Evolutionary conservation across 2,113 vertebrate genomes (phyloP), one percentile per base, ranked within the genome.

Genomic region (Rhombomys opimus): DNA sequence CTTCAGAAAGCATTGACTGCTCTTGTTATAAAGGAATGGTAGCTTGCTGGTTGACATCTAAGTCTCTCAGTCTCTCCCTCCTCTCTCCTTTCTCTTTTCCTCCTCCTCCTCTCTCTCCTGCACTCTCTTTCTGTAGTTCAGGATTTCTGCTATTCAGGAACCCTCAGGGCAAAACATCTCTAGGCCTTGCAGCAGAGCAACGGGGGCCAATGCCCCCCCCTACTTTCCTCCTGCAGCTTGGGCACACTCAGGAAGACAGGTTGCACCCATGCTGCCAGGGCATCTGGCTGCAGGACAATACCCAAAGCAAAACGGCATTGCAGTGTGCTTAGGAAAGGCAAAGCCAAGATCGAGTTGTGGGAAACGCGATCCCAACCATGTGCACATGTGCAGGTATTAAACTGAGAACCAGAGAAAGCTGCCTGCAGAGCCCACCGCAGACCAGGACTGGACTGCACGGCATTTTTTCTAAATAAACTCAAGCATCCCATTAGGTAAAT

Each of bases 391-490:
- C 84, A 96, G 95, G 95, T 95, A 95, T 90, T 85, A 27, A 46
- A 91, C 59, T 73, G 35, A 89, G 54, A 73, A n/a, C 88, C 88
- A 94, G n/a, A 81, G 65, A 52, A 92, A 95, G 85, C 78, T 63
- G 67, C 73, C 94, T 94, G 68, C 38, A 57, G 52, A 75, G 32
- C 23, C n/a, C 35, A 68, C 50, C 4, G 20, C 25, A 67, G 4
- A 73, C 61, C 80, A 89, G 84, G 18, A 59, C 67, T 67, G 81
- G 32, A 54, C 38, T 35, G 87, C 7, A 1, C 35, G 2, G 13
- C 91, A 92, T 76, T n/a, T 96, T 96, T 94, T 96, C 92, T 57
- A 92, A 92, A 94, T 91, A 93, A 95, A 95, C 84, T 88, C 89
- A 92, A 95, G 85, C 54, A 38, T 81, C 87, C 95, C 54, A 68